Percentiles rank a stretch among this genome's conserved stretches.
These are phyloP conservation scores for Tetragonula clypearis DNA, from an alignment of 1,140 invertebrate genomes.

Conservation along the genomic window DNA sequence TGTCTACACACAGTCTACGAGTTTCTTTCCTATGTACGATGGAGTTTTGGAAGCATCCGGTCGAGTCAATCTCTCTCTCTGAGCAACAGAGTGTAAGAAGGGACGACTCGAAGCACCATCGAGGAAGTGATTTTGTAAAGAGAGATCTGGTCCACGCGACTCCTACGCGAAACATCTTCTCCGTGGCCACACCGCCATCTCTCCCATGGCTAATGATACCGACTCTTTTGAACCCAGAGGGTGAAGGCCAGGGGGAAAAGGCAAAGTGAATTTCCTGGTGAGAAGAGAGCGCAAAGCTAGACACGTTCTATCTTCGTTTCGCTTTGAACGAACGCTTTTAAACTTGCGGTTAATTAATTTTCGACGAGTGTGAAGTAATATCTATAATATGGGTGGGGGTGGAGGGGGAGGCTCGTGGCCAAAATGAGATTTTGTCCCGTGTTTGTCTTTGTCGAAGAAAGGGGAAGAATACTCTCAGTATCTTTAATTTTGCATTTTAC, in stretches of 20 bases:
- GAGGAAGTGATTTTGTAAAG: slow-evolving; percentile 41
- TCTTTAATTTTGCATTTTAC: not conserved
- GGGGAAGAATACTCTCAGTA: not conserved
- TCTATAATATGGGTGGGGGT: not conserved
- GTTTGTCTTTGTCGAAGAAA: not conserved
- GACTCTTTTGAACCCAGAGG: not conserved
- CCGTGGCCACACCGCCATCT: too few species aligned
- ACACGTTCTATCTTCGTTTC: not conserved
- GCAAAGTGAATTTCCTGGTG: not conserved
- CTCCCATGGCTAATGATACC: not conserved
- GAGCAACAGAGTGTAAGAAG: slow-evolving; percentile 46
- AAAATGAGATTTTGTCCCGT: too few species aligned
- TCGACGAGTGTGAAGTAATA: not conserved
- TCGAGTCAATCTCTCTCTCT: slow-evolving; percentile 19
- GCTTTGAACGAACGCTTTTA: not conserved
- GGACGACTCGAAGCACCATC: slow-evolving; percentile 22
- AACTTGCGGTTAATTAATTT: not conserved
- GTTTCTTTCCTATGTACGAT: slow-evolving; percentile 6
- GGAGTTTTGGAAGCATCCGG: slow-evolving; percentile 49
- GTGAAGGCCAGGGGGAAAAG: not conserved
- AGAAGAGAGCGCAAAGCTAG: not conserved
- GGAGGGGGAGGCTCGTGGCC: too few species aligned
- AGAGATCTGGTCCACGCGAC: not conserved
- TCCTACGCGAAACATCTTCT: not conserved
- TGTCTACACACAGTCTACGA: not conserved